Evolutionary conservation across 2,113 vertebrate genomes (phyloP), one percentile per base, ranked within the genome.

Genomic region (Sander vitreus): DNA sequence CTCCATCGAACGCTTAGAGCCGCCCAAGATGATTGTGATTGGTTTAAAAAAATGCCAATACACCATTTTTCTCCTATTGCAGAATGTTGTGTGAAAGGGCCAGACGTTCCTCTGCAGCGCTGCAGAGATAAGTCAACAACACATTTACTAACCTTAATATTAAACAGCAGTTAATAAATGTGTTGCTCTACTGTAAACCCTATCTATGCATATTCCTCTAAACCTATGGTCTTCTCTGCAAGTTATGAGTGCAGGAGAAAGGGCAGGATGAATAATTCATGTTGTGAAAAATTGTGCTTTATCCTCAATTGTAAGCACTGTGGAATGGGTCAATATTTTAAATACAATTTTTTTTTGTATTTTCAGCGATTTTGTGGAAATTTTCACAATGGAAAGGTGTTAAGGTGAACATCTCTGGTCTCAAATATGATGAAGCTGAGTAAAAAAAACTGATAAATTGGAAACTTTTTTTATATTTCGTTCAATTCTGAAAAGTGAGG

Each of bases 181-280:
- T 85, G 57, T 43, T 80, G 23, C 53, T 51, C 36, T 53, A 23
- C 18, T 51, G 43, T 33, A 64, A 48, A 55, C 15, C 30, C 36
- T 14, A 43, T 11, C 21, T 30, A 6, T 55, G 3, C 4, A 55
- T 54, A 21, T 45, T 81, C 43, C 9, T 74, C n/a, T 15, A 58
- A 74, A 79, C 43, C 47, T 60, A 60, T 82, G 73, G 74, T 80
- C 59, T 78, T 11, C 12, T 75, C 33, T 65, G 51, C 15, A 77
- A 69, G 60, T 71, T 66, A 39, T 10, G 16, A 59, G 55, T 45
- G 54, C 7, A 36, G 69, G 63, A 50, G 50, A 86, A 79, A 74
- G 51, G 36, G 39, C 43, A 76, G 39, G 39, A 83, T 80, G 10
- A 85, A 87, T 80, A 73, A 87, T 80, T 23, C 50, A 83, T 68